Base-by-base conservation (phyloP, 2,797 vertebrate species). In the Schizothorax lantsangensis region DNA sequence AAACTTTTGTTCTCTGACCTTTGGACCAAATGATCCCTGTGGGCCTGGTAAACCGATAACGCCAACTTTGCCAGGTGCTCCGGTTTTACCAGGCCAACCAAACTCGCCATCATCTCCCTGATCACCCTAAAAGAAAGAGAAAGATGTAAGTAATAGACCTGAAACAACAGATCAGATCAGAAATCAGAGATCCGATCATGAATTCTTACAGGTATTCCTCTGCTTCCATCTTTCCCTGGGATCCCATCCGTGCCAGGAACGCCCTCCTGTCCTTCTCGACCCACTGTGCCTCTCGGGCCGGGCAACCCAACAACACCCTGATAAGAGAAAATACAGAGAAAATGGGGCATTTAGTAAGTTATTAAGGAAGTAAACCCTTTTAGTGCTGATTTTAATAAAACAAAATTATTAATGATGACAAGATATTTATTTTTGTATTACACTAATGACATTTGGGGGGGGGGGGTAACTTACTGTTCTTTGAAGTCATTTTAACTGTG, bases 251-350 rank as follows among this genome's bases (percentile, higher is more conserved):
- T 81, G 9, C 98, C 98, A 1, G 96, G 92, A 0, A 92, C 84
- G 9, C 98, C 98, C 88, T 99, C 98, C 0, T 92, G 96, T 3
- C 98, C 98, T 87, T 98, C 98, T 89, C 97, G 96, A 81, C 98
- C 98, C 75, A 99, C 96, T 88, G 99, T 97, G 59, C 98, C 98
- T 91, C 96, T 95, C 80, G 97, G 97, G 83, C 98, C 98, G 14
- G 88, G 43, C 57, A 78, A 89, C 88, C 96, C 96, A 72, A 91
- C 94, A 4, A 26, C 69, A 85, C 95, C 96, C 96, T 96, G 89
- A 68, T 54, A 14, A 89, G 72, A 40, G 49, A 57, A 57, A 15
- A 82, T 5, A 73, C 36, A 72, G 17, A 82, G 43, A 14, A 47
- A 59, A 6, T 12, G 17, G 2, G 4, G 5, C 23, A 19, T 23